Percentiles rank a stretch among this genome's conserved stretches.
Conservation (phyloP, 2,888 invertebrate species). For the Phortica magna region DNA sequence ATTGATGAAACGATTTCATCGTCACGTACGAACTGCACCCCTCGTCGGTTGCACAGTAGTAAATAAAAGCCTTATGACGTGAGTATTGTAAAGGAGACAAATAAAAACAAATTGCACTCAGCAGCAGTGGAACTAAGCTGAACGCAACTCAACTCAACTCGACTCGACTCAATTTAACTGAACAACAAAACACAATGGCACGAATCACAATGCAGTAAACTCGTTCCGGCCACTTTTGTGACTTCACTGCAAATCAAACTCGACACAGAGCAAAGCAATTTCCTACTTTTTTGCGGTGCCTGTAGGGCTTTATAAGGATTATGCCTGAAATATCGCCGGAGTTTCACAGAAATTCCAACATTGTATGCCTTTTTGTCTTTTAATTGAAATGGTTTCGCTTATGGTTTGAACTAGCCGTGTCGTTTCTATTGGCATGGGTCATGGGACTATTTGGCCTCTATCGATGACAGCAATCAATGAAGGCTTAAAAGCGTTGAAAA, state of each 20-base stretch:
- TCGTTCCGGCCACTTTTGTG: background rate
- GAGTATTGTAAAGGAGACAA: conserved; percentile 43
- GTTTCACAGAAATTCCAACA: background rate
- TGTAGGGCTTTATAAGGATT: background rate
- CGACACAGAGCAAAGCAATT: conserved; percentile 12
- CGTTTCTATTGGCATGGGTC: background rate
- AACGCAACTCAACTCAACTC: conserved; percentile 50
- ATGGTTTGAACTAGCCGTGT: background rate
- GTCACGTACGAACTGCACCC: background rate
- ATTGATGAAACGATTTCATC: background rate
- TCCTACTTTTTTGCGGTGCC: conserved; percentile 23
- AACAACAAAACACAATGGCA: background rate
- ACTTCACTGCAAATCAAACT: background rate
- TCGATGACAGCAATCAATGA: conserved; percentile 10
- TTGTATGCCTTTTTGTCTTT: background rate
- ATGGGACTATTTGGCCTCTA: background rate
- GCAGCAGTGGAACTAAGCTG: conserved; percentile 19
- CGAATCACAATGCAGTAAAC: background rate
- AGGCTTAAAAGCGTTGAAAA: background rate
- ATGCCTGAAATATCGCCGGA: background rate
- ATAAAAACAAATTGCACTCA: conserved; percentile 63
- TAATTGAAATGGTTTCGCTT: conserved; percentile 28
- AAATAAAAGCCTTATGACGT: conserved; percentile 43
- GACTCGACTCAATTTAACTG: conserved; percentile 35
- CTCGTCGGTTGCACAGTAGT: background rate